Evolutionary conservation across 2,888 invertebrate species (phyloP), one percentile per base, ranked within the genome.

Genomic region (Ctena decussata): DNA sequence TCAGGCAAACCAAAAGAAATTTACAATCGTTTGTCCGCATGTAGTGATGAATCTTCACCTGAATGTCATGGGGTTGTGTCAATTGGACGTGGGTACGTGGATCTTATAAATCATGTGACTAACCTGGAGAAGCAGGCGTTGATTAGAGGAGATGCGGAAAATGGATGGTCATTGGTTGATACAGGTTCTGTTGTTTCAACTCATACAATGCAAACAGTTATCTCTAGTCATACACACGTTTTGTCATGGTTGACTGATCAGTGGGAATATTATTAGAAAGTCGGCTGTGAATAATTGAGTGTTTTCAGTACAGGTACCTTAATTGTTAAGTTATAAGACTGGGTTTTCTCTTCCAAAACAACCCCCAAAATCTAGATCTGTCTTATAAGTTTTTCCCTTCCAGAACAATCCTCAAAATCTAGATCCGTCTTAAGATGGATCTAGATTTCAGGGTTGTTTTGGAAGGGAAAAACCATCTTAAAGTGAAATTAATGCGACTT

Each of bases 251-350:
- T 90, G 46, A 91, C 94, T 8, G 78, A 84, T 30, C 89, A 93
- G 57, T 94, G 94, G 94, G 91, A 93, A 71, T 86, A 86, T 79
- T 94, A 91, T 77, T 94, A 80, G n/a, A 92, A 24, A 24, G n/a
- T n/a, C n/a, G n/a, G n/a, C n/a, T n/a, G n/a, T n/a, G n/a, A n/a
- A 65, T n/a, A n/a, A n/a, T n/a, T n/a, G n/a, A n/a, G n/a, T n/a
- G n/a, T n/a, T n/a, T n/a, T n/a, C n/a, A n/a, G n/a, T n/a, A n/a
- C n/a, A n/a, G n/a, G n/a, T n/a, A n/a, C n/a, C n/a, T n/a, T n/a
- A n/a, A n/a, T n/a, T n/a, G n/a, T n/a, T n/a, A n/a, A n/a, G n/a
- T n/a, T n/a, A n/a, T n/a, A n/a, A n/a, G n/a, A n/a, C n/a, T n/a
- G n/a, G n/a, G n/a, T n/a, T n/a, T n/a, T n/a, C n/a, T n/a, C n/a